A percentile compares a stretch with the other conserved stretches of the same genome.
Conservation (phyloP, 2,797 vertebrate genomes). For the Anabas testudineus region DNA sequence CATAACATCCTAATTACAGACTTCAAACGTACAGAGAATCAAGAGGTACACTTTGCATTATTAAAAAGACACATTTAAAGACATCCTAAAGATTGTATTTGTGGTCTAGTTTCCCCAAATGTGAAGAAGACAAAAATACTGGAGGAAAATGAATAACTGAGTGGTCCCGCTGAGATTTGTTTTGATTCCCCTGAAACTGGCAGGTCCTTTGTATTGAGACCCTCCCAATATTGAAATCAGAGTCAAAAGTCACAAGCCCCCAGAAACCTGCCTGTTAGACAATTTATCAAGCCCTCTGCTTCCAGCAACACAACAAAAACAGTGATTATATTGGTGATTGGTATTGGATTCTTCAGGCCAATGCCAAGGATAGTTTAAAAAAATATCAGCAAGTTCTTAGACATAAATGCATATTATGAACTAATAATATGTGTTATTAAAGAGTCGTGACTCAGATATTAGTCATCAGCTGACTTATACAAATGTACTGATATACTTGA, state of each 20-base stretch:
- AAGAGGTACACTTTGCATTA: slow-evolving; percentile 24
- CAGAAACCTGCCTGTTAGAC: slow-evolving; percentile 27
- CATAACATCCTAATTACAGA: too few species aligned
- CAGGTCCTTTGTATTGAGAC: slow-evolving; percentile 57
- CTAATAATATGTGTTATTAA: neutral
- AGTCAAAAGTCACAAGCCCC: slow-evolving; percentile 63
- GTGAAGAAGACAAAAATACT: neutral
- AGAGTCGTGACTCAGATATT: too few species aligned
- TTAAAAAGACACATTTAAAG: slow-evolving; percentile 37
- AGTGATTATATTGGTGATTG: too few species aligned
- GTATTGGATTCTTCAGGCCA: neutral
- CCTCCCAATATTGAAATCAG: slow-evolving; percentile 47
- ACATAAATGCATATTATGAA: neutral
- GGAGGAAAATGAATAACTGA: slow-evolving; percentile 13
- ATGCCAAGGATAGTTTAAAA: neutral
- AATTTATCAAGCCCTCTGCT: slow-evolving; percentile 7
- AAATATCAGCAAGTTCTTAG: neutral
- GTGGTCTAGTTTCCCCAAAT: neutral
- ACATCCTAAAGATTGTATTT: neutral
- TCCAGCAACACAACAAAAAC: slow-evolving; percentile 12
- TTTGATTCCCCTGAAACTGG: slow-evolving; percentile 48
- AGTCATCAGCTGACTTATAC: too few species aligned
- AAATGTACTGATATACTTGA: too few species aligned
- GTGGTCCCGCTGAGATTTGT: slow-evolving; percentile 43
- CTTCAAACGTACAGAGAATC: slow-evolving; percentile 23